Conservation (phyloP, 2,113 vertebrate species). For the Herpetotheres cachinnans region DNA sequence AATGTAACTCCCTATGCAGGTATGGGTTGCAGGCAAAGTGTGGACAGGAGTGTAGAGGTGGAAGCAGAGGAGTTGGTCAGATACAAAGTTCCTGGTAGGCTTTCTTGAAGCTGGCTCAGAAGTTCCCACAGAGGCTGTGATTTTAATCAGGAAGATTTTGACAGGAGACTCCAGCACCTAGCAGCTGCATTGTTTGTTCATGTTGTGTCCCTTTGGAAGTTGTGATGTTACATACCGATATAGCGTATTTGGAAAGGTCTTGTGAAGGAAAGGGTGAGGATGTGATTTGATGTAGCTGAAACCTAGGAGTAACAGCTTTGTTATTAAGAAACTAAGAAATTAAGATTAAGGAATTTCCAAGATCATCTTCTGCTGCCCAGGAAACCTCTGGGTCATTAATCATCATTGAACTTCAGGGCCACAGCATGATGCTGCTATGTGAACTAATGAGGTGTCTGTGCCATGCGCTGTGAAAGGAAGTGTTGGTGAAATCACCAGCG, state of each 20-base stretch:
- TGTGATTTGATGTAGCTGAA: neutral
- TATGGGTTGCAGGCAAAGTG: slow-evolving; percentile 33
- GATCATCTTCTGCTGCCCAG: neutral
- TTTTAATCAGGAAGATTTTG: neutral
- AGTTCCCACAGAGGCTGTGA: accelerated
- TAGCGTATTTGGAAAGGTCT: accelerated
- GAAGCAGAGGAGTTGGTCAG: neutral
- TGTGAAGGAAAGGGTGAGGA: neutral
- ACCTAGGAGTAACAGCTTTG: neutral
- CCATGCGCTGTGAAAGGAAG: neutral
- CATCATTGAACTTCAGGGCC: neutral
- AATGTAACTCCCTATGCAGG: slow-evolving; percentile 89
- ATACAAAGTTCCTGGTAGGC: neutral
- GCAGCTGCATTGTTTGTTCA: neutral
- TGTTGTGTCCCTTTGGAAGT: accelerated
- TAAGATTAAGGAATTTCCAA: neutral
- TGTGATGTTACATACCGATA: neutral
- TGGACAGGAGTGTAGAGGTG: accelerated
- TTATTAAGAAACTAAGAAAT: too few species aligned
- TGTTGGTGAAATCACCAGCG: neutral
- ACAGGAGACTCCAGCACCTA: neutral
- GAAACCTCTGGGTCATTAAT: neutral
- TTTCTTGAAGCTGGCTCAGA: neutral
- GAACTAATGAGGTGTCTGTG: neutral
- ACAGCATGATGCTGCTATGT: accelerated